Conservation (phyloP, 2,113 vertebrate species). For the Bujurquina vittata region DNA sequence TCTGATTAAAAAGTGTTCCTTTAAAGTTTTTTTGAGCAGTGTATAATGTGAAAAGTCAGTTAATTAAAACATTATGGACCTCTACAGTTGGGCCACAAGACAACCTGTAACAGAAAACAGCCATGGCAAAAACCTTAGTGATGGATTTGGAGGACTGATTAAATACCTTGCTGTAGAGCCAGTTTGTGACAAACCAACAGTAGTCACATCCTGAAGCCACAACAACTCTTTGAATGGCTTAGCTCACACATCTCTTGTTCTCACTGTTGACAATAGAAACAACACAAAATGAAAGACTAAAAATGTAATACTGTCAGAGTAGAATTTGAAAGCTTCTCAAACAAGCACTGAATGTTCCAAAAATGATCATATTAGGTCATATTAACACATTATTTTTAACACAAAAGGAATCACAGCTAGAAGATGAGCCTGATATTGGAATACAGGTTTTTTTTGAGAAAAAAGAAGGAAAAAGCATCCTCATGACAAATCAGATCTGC, state of each 20-base stretch:
- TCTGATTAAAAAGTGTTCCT: too few species aligned
- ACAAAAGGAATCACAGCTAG: background rate
- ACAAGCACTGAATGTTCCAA: background rate
- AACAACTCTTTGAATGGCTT: too few species aligned
- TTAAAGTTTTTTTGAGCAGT: too few species aligned
- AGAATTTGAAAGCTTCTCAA: too few species aligned
- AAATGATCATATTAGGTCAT: background rate
- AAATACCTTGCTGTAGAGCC: background rate
- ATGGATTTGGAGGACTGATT: background rate
- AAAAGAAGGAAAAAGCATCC: background rate
- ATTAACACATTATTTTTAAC: background rate
- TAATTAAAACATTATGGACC: background rate
- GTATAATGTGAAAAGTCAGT: background rate
- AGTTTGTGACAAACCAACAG: too few species aligned
- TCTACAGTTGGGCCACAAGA: background rate
- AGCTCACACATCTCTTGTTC: too few species aligned
- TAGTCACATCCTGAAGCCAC: too few species aligned
- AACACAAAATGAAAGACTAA: too few species aligned
- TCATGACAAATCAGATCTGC: background rate
- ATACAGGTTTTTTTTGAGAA: background rate
- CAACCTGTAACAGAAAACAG: background rate
- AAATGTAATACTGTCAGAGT: background rate
- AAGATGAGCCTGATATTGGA: background rate
- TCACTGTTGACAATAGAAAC: too few species aligned
- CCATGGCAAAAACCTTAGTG: background rate